Evolutionary conservation across 2,888 invertebrate genomes (phyloP).

Genomic region (Tiphia femorata): DNA sequence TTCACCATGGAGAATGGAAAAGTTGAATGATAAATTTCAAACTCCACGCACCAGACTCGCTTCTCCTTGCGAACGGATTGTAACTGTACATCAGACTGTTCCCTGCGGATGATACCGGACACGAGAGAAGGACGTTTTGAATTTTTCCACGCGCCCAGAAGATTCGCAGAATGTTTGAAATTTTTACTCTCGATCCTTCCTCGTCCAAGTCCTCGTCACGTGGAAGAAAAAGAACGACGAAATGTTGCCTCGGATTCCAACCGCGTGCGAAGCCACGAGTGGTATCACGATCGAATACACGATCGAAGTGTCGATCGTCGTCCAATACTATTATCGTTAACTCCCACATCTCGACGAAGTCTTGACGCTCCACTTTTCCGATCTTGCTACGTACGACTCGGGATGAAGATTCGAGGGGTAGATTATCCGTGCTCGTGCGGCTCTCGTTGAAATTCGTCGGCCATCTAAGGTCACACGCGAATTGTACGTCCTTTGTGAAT

Average conservation of each 20-base stretch:
- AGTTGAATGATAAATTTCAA: neutral
- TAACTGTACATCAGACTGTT: conserved; percentile 26
- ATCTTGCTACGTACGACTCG: no score
- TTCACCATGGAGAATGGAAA: neutral
- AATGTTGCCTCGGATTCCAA: conserved; percentile 31
- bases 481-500: no score
- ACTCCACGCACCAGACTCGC: conserved; percentile 6
- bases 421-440: no score
- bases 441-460: no score
- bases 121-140: conserved; percentile 38
- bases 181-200: neutral
- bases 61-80: conserved; percentile 37
- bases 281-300: conserved; percentile 12
- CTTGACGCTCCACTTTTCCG: neutral
- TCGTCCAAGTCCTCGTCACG: conserved; percentile 2
- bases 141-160: conserved; percentile 37
- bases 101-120: no score
- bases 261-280: conserved; percentile 6
- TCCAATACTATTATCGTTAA: conserved; percentile 22
- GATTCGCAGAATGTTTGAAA: conserved; percentile 21
- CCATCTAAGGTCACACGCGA: no score
- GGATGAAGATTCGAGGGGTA: no score
- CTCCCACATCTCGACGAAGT: conserved; percentile 10
- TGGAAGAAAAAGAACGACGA: no score
- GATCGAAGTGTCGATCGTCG: conserved; percentile 14